These are phyloP conservation scores for Coregonus suidteri DNA, from an alignment of 2,797 vertebrate species.

Conservation along the genomic window DNA sequence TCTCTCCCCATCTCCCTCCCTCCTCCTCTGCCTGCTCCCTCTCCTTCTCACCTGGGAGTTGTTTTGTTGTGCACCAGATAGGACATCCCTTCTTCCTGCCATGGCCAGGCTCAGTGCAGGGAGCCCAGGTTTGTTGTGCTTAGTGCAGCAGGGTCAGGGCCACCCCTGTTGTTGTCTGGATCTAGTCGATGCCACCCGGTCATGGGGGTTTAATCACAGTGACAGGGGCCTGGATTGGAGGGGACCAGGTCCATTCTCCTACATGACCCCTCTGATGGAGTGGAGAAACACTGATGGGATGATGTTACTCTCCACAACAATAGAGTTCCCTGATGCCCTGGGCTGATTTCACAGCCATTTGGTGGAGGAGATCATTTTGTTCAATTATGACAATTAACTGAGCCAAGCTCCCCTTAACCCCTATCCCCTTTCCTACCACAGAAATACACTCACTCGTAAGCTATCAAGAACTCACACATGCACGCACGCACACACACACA, in stretches of 20 bases:
- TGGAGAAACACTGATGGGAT: neutral
- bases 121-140: neutral
- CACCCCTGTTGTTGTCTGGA: neutral
- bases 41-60: neutral
- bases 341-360: conserved; percentile 25
- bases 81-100: neutral
- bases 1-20: neutral
- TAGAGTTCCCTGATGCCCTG: neutral
- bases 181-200: neutral
- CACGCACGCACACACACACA: neutral
- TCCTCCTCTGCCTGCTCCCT: neutral
- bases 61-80: neutral
- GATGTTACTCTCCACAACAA: conserved; percentile 14
- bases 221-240: neutral
- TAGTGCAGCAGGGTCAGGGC: neutral
- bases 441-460: neutral
- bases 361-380: conserved; percentile 20
- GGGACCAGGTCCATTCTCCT: neutral
- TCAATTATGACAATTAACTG: conserved; percentile 30
- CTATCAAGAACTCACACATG: neutral
- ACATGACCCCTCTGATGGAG: conserved; percentile 20
- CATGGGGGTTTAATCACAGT: conserved; percentile 2
- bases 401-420: conserved; percentile 6
- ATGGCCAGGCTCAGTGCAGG: neutral
- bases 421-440: neutral